Conservation (phyloP, 2,113 vertebrate species). For the Corythoichthys intestinalis region DNA sequence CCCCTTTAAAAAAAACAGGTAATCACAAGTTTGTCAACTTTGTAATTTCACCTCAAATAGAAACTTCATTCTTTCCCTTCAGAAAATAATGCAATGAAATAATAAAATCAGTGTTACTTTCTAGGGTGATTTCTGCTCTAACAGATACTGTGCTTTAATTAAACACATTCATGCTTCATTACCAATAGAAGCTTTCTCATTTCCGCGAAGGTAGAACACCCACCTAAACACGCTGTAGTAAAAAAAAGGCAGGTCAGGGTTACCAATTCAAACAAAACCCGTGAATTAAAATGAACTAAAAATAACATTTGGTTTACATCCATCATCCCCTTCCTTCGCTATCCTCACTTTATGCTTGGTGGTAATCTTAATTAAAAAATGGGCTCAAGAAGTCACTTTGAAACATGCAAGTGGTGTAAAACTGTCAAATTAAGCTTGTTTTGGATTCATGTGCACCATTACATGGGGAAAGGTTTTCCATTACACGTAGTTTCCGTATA, state of each 20-base stretch:
- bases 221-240: background rate
- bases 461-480: constrained; percentile 60
- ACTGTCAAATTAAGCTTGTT: constrained; percentile 54
- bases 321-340: background rate
- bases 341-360: constrained; percentile 45
- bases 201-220: constrained; percentile 5
- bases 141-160: too few species aligned
- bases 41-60: too few species aligned
- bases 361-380: constrained; percentile 28
- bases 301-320: background rate
- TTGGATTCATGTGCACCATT: constrained; percentile 63
- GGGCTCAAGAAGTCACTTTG: constrained; percentile 56
- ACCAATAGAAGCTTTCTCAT: background rate
- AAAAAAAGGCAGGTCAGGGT: background rate
- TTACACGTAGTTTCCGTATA: constrained; percentile 49
- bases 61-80: too few species aligned
- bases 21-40: too few species aligned
- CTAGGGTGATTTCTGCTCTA: too few species aligned
- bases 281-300: background rate
- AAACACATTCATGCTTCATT: background rate
- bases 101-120: too few species aligned
- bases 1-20: too few species aligned
- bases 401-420: constrained; percentile 47
- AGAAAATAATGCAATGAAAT: too few species aligned
- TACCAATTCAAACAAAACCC: background rate